phyloP scores from a whole-genome alignment of 1,140 invertebrate genomes.

The Ptiloglossa arizonensis region DNA sequence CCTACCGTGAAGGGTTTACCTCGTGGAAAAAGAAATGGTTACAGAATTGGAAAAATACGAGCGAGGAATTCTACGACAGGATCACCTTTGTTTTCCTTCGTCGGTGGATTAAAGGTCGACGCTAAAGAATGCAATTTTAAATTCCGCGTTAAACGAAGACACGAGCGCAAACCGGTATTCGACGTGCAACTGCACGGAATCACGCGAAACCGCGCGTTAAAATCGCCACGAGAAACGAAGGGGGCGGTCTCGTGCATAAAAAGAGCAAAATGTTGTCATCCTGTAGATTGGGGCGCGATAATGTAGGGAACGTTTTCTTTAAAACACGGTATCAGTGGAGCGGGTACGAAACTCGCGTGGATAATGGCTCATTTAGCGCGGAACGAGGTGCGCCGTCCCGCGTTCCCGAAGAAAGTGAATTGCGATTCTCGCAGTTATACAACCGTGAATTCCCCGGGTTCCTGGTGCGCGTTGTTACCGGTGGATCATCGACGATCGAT shows the following conservation, averaged over 20 bases:
- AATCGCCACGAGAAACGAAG: background rate
- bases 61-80: no score
- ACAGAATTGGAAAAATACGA: no score
- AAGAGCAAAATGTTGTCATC: background rate
- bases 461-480: background rate
- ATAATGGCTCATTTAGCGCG: slow-evolving; percentile 24
- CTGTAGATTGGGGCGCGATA: background rate
- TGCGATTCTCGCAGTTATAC: slow-evolving; percentile 43
- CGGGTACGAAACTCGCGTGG: slow-evolving; percentile 16
- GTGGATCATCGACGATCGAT: background rate
- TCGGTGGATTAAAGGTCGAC: slow-evolving; percentile 6
- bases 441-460: slow-evolving; percentile 14
- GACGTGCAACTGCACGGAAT: background rate
- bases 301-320: background rate
- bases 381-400: slow-evolving; percentile 8
- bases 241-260: background rate
- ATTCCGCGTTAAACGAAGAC: slow-evolving; percentile 15
- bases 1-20: no score
- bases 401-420: slow-evolving; percentile 56
- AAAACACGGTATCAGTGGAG: background rate
- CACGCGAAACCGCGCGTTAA: slow-evolving; percentile 10
- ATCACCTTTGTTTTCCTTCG: background rate
- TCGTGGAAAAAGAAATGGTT: no score
- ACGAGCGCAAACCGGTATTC: slow-evolving; percentile 2
- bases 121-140: slow-evolving; percentile 8